phyloP scores from a whole-genome alignment of 2,113 vertebrate species.

The Salvelinus namaycush region DNA sequence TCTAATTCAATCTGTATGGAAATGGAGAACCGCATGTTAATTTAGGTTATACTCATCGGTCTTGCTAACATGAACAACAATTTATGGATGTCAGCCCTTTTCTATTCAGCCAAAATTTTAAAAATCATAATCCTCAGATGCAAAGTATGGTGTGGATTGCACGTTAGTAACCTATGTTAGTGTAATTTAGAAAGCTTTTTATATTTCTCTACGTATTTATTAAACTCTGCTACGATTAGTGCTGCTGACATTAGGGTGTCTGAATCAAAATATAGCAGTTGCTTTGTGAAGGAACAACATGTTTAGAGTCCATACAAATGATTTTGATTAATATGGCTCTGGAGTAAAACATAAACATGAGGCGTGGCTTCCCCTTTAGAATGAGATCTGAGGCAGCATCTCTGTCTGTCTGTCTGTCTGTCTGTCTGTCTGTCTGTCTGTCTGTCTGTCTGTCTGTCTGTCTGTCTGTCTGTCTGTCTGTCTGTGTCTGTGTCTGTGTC shows the following conservation, averaged over 20 bases:
- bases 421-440: too few species aligned
- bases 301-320: constrained; percentile 9
- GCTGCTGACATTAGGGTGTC: constrained; percentile 17
- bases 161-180: constrained; percentile 13
- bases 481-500: too few species aligned
- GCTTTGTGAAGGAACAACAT: constrained; percentile 8
- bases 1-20: constrained; percentile 24
- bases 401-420: accelerated
- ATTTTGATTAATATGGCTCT: constrained; percentile 20
- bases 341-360: constrained; percentile 33
- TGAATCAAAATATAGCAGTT: constrained; percentile 23
- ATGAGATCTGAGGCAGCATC: constrained; percentile 9
- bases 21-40: constrained; percentile 3
- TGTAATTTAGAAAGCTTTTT: neutral
- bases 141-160: constrained; percentile 5
- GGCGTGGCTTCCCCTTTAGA: neutral
- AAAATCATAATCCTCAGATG: constrained; percentile 9
- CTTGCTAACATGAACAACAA: constrained; percentile 2
- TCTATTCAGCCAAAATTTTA: constrained; percentile 11
- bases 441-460: too few species aligned
- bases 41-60: constrained; percentile 2
- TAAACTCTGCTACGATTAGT: neutral
- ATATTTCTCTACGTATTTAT: neutral
- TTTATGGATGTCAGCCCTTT: constrained; percentile 14
- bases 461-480: too few species aligned